Percentiles rank a stretch among this genome's conserved stretches.
Evolutionary conservation across 2,113 vertebrate genomes (phyloP).

Genomic region (Turnix velox): DNA sequence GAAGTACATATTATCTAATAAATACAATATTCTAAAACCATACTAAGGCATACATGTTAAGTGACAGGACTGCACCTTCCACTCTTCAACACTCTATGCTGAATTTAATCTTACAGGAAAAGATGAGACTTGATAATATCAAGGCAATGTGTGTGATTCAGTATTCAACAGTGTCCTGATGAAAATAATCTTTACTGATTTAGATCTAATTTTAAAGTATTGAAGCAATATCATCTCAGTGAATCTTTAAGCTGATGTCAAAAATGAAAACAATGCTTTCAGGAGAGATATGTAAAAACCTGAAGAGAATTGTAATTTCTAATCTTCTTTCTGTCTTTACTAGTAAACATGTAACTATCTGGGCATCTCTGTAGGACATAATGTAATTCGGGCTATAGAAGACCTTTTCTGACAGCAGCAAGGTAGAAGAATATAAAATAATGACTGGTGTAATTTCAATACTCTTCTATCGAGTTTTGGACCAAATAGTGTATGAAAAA

Average conservation of each 20-base stretch:
- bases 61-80: constrained; percentile 3
- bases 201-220: constrained; percentile 23
- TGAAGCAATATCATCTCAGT: not conserved
- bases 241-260: not conserved
- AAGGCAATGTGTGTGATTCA: not conserved
- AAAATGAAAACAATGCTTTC: not conserved
- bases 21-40: constrained; percentile 7
- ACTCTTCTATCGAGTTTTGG: not conserved
- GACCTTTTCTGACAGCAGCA: not conserved
- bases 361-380: not conserved
- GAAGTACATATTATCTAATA: not conserved
- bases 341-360: not conserved
- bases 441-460: not conserved
- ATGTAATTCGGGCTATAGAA: not conserved
- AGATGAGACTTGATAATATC: constrained; percentile 14
- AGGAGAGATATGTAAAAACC: not conserved
- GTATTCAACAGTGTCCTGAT: not conserved
- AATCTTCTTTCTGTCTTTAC: not conserved
- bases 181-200: not conserved
- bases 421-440: not conserved
- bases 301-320: not conserved
- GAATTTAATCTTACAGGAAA: not conserved
- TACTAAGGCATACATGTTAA: not conserved
- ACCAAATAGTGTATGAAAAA: not conserved
- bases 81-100: not conserved